Conservation (phyloP, 2,113 vertebrate genomes). For the Synodontis membranacea region DNA sequence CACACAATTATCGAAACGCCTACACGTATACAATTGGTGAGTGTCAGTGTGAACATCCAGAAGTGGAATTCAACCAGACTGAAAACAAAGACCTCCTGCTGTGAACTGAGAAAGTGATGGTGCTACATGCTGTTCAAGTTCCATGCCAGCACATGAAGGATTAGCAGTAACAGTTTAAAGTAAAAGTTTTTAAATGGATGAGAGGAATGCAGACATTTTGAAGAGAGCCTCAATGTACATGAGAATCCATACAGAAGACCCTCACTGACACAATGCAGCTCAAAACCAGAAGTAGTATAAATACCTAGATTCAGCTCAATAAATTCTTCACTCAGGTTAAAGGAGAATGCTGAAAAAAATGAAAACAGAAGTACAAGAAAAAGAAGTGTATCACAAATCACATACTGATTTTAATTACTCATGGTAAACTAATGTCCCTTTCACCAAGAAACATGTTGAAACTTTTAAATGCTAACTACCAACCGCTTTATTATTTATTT, state of each 20-base stretch:
- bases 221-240: slow-evolving; percentile 14
- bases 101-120: slow-evolving; percentile 39
- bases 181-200: not conserved
- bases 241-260: slow-evolving; percentile 34
- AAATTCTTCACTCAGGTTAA: not conserved
- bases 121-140: slow-evolving; percentile 34
- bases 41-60: slow-evolving; percentile 31
- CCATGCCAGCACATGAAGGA: slow-evolving; percentile 39
- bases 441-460: not conserved
- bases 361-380: not conserved
- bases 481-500: not conserved
- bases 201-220: slow-evolving; percentile 34
- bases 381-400: not conserved
- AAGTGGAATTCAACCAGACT: slow-evolving; percentile 38
- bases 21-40: slow-evolving; percentile 32
- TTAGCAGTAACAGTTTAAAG: slow-evolving; percentile 22
- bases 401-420: not conserved
- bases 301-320: not conserved
- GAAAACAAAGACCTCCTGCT: slow-evolving; percentile 35
- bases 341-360: not conserved
- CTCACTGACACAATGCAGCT: slow-evolving; percentile 33
- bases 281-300: not conserved
- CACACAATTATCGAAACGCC: slow-evolving; percentile 36
- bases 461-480: not conserved
- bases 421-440: not conserved